Evolutionary conservation across 2,888 invertebrate genomes (phyloP), one percentile per base, ranked within the genome.

Genomic region (Atethmia centrago): DNA sequence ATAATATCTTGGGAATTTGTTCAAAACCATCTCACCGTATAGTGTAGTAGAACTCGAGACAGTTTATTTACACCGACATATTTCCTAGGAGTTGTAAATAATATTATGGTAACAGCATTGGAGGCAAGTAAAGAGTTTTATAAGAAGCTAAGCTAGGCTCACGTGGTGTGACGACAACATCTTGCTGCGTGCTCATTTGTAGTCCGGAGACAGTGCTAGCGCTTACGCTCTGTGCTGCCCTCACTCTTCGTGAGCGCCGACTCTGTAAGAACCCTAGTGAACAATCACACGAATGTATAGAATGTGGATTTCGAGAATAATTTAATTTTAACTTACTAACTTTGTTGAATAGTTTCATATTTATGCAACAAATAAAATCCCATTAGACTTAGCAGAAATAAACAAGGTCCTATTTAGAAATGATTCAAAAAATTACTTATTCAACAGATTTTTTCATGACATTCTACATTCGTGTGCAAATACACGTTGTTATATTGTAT

Each of bases 21-120:
- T 31, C 10, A 68, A 61, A 65, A 36, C 19, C 21, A 77, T 68
- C 71, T 31, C 25, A 53, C 5, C 21, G 21, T 51, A 36, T 78
- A 78, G 14, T 58, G 4, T 56, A 58, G 4, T 56, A 58, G 40
- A 28, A 67, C 47, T 45, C 14, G 53, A 68, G 25, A 40, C 53
- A 61, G 74, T 80, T 67, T 79, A 74, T 64, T 68, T 55, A 64
- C 55, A 55, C 25, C 25, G 49, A 72, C 53, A 28, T 28, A 58
- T 66, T 66, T 63, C n/a, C 5, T 64, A 77, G 63, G 47, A 65
- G 21, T 65, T 66, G 51, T 77, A 65, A 40, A 70, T 51, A 42
- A 49, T 31, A 67, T 63, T 40, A 70, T 31, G 31, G 58, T 49
- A 51, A 21, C 45, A 31, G n/a, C n/a, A 71, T 45, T 45, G 12